phyloP scores from a whole-genome alignment of 2,888 invertebrate genomes.

The Coenonympha glycerion region DNA sequence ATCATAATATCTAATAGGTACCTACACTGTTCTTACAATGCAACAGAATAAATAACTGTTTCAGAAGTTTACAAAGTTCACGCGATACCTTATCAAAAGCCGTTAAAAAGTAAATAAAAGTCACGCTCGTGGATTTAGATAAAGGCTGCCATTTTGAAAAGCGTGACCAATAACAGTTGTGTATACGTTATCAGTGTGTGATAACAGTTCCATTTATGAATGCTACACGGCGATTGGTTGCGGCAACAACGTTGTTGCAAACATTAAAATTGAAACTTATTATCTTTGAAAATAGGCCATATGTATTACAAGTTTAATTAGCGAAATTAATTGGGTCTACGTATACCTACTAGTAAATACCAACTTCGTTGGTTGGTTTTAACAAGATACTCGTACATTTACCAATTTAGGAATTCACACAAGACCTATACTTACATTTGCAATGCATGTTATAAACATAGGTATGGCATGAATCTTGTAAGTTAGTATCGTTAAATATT shows the following conservation, averaged over 20 bases:
- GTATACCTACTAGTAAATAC: too few species aligned
- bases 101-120: constrained; percentile 50
- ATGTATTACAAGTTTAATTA: neutral
- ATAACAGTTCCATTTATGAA: constrained; percentile 68
- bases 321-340: neutral
- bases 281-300: constrained; percentile 45
- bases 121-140: constrained; percentile 53
- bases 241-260: constrained; percentile 37
- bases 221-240: constrained; percentile 55
- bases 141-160: constrained; percentile 64
- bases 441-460: too few species aligned
- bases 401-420: too few species aligned
- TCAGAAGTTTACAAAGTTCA: neutral
- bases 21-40: neutral
- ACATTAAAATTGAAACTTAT: constrained; percentile 57
- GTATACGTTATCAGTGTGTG: constrained; percentile 58
- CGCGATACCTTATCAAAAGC: constrained; percentile 48
- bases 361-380: too few species aligned
- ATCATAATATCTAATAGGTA: too few species aligned
- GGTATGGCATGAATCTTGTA: too few species aligned
- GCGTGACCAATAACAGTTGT: constrained; percentile 60
- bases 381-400: too few species aligned
- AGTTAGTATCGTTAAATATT: too few species aligned
- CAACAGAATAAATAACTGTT: neutral
- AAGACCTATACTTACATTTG: too few species aligned